phyloP scores from a whole-genome alignment of 2,113 vertebrate species.

The Hydrochoerus hydrochaeris region DNA sequence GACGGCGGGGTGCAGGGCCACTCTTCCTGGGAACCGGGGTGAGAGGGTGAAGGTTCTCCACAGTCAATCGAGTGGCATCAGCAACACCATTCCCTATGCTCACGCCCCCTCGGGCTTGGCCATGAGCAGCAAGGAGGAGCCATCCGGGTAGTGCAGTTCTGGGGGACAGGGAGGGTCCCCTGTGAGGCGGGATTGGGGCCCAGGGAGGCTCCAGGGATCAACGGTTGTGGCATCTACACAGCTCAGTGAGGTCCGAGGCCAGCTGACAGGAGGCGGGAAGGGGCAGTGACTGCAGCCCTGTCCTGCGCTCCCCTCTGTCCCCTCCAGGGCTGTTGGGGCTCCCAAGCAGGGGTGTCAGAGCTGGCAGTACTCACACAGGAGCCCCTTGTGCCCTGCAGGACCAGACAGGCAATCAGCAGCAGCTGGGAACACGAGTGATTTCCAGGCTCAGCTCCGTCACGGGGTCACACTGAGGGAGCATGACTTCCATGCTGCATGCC shows the following conservation, averaged over 20 bases:
- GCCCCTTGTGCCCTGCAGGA: neutral
- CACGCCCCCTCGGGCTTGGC: neutral
- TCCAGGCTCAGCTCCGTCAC: neutral
- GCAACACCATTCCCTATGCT: neutral
- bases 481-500: neutral
- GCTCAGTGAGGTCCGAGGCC: neutral
- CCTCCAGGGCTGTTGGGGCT: neutral
- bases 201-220: neutral
- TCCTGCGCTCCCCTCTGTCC: neutral
- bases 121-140: neutral
- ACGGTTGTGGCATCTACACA: neutral
- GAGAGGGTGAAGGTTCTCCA: neutral
- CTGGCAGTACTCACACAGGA: neutral
- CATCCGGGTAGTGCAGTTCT: neutral
- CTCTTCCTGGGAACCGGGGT: no score
- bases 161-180: neutral
- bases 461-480: neutral
- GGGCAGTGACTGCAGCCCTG: neutral
- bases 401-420: neutral
- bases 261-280: neutral
- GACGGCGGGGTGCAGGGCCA: neutral
- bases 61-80: neutral
- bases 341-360: neutral
- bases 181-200: neutral
- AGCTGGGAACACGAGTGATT: neutral